Evolutionary conservation across 2,888 invertebrate genomes (phyloP), one percentile per base, ranked within the genome.

Genomic region (Tuberolachnus salignus): DNA sequence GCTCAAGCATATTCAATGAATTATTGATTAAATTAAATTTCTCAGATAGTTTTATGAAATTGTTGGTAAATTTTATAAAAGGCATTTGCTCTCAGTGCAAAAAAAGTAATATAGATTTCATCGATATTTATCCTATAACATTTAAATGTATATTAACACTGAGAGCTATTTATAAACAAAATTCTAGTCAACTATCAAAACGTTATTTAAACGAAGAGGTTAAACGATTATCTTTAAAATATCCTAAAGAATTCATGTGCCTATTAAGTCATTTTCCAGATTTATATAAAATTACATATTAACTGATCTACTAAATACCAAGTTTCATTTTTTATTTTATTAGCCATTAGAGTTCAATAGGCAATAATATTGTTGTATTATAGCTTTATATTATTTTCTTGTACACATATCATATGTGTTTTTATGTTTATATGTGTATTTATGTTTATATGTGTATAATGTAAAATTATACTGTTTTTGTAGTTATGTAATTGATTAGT

Each of bases 1-100:
- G 78, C 13, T 78, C 78, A n/a, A 78, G 78, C n/a, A 78, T 78
- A 21, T 69, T 78, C n/a, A 78, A 78, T 19, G 69, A 78, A 51
- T 44, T 78, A 14, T 16, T 78, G 8, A 78, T 78, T 1, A 78
- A 59, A 61, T 34, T 69, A n/a, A 78, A 78, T 14, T 78, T 78
- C 19, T 34, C 51, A 16, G 21, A 51, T 13, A 57, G 34, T 23
- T 78, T 78, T 59, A 49, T 69, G 34, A 21, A 34, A 0, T 69
- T 78, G 6, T 51, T 78, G n/a, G 51, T 4, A 3, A 3, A 57
- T 21, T 78, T 78, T 51, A 13, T 78, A 14, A 61, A 51, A 2
- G 13, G n/a, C 9, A 42, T 78, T 4, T 13, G 14, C 8, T 42
- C 13, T 3, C 67, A 4, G 8, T 78, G 69, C 42, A 21, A 69